These are phyloP conservation scores for Sinopyrophorus schimmeli DNA, from an alignment of 2,888 invertebrate species.

Conservation along the genomic window DNA sequence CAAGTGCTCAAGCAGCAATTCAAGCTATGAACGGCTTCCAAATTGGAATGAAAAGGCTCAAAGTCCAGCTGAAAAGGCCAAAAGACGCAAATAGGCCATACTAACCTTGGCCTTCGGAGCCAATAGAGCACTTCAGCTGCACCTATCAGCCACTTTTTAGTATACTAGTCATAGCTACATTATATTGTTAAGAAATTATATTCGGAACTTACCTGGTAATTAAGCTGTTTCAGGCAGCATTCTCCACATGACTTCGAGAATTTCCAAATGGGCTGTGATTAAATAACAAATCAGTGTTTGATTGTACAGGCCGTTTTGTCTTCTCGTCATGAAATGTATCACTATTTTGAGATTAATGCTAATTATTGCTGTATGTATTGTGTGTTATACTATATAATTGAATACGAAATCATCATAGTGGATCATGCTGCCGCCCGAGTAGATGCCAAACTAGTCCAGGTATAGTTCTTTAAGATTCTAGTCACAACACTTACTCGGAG, in stretches of 20 bases:
- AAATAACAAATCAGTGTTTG: conserved; percentile 66
- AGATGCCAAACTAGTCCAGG: conserved; percentile 45
- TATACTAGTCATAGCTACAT: conserved; percentile 41
- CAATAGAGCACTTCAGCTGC: conserved; percentile 32
- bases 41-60: conserved; percentile 99
- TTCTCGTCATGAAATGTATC: conserved; percentile 57
- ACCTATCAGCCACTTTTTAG: conserved; percentile 38
- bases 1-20: conserved; percentile 97
- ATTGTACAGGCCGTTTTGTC: conserved; percentile 71
- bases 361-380: conserved; percentile 49
- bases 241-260: conserved; percentile 56
- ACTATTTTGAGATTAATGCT: conserved; percentile 52
- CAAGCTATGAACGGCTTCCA: conserved; percentile 99
- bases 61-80: conserved; percentile 98
- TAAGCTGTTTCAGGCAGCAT: conserved; percentile 36
- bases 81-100: conserved; percentile 98
- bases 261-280: conserved; percentile 84
- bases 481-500: conserved; percentile 45
- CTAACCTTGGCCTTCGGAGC: conserved; percentile 71
- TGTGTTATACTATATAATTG: conserved; percentile 42
- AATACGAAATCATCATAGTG: conserved; percentile 33
- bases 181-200: conserved; percentile 29
- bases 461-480: conserved; percentile 49
- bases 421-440: conserved; percentile 32
- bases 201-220: conserved; percentile 28